Conservation (phyloP, 1,140 invertebrate genomes). For the Heliconius nattereri region DNA sequence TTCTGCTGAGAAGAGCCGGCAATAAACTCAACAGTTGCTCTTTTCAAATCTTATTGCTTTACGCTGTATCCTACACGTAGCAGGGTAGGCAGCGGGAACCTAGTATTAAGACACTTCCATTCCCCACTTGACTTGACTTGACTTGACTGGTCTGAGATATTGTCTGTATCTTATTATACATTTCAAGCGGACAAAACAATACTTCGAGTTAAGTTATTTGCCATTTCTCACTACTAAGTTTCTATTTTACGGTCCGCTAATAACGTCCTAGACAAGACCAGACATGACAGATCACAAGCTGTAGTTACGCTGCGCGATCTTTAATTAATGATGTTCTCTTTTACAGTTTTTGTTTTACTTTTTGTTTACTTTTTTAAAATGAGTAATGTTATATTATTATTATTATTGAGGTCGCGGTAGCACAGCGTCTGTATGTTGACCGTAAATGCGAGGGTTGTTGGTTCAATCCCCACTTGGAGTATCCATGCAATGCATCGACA, state of each 20-base stretch:
- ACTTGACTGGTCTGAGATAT: no score
- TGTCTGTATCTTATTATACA: neutral
- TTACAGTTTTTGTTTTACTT: neutral
- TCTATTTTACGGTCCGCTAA: constrained; percentile 7
- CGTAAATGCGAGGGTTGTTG: neutral
- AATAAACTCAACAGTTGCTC: no score
- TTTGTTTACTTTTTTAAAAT: neutral
- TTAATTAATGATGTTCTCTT: constrained; percentile 35
- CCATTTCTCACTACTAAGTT: constrained; percentile 11
- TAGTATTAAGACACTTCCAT: no score
- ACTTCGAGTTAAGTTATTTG: neutral
- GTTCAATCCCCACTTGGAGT: neutral
- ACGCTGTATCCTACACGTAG: no score
- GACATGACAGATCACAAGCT: constrained; percentile 37
- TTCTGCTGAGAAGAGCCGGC: no score
- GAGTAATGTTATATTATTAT: no score
- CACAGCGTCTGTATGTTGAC: neutral
- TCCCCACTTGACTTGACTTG: no score
- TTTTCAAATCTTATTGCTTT: no score
- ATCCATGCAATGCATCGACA: no score
- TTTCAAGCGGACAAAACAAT: neutral
- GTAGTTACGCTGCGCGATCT: constrained; percentile 24
- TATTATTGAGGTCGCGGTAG: neutral
- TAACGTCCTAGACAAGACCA: neutral
- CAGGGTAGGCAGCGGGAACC: no score